Percentiles rank a stretch among this genome's conserved stretches.
Evolutionary conservation across 2,797 vertebrate species (phyloP).

Genomic region (Lateolabrax maculatus): DNA sequence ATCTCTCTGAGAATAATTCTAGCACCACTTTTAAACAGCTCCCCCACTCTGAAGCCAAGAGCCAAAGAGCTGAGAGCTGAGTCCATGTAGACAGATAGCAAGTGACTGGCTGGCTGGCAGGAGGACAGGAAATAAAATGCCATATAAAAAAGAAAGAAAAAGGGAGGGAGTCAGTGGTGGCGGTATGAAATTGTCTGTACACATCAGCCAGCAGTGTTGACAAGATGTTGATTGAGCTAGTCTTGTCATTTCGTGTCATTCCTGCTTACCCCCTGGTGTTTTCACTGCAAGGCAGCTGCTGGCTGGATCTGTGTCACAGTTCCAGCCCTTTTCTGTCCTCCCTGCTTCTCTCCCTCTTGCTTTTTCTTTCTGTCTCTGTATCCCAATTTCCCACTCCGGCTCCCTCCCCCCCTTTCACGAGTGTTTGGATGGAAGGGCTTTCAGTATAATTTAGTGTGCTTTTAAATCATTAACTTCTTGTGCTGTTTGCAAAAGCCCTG

Average conservation of each 20-base stretch:
- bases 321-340: slow-evolving; percentile 65
- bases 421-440: slow-evolving; percentile 78
- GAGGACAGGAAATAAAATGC: slow-evolving; percentile 78
- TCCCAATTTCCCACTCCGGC: slow-evolving; percentile 44
- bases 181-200: slow-evolving; percentile 84
- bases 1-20: slow-evolving; percentile 75
- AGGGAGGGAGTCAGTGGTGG: slow-evolving; percentile 66
- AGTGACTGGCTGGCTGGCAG: slow-evolving; percentile 80
- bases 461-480: slow-evolving; percentile 86
- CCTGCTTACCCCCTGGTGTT: slow-evolving; percentile 83
- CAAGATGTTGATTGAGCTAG: slow-evolving; percentile 87
- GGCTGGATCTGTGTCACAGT: slow-evolving; percentile 80
- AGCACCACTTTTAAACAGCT: slow-evolving; percentile 69
- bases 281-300: slow-evolving; percentile 80
- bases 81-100: slow-evolving; percentile 77
- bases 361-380: slow-evolving; percentile 51
- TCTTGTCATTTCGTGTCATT: slow-evolving; percentile 83
- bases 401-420: slow-evolving; percentile 46
- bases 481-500: slow-evolving; percentile 76
- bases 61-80: slow-evolving; percentile 77
- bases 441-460: slow-evolving; percentile 84
- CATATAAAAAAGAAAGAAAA: slow-evolving; percentile 64
- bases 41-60: slow-evolving; percentile 66
- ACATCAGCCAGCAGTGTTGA: slow-evolving; percentile 85
- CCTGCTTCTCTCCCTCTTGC: slow-evolving; percentile 37